Conservation (phyloP, 2,797 vertebrate species). For the Varecia variegata region DNA sequence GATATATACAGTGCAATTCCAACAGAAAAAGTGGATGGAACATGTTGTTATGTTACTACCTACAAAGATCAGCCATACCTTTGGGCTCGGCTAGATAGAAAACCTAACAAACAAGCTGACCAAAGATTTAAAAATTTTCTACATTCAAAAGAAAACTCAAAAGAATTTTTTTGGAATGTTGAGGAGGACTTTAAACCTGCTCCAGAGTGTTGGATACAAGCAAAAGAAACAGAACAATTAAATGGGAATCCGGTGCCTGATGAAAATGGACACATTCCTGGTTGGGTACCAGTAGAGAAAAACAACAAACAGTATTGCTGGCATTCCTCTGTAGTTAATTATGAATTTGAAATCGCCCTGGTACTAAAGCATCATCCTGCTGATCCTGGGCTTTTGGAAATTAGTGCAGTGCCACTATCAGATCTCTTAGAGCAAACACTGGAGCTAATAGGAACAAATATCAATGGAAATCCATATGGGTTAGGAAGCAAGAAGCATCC, state of each 20-base stretch:
- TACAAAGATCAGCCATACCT: constrained; percentile 90
- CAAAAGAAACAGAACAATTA: no score
- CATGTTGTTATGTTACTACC: constrained; percentile 93
- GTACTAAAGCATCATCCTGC: constrained; percentile 87
- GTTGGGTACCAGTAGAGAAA: constrained; percentile 95
- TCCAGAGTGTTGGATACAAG: no score
- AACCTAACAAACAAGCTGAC: constrained; percentile 95
- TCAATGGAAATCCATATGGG: constrained; percentile 96
- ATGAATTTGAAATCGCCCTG: constrained; percentile 86
- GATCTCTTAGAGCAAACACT: constrained; percentile 93
- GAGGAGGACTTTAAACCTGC: no score
- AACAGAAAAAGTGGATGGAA: constrained; percentile 96
- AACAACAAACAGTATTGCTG: constrained; percentile 95
- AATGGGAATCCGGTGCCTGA: no score
- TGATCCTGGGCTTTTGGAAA: constrained; percentile 87
- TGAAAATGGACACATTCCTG: no score
- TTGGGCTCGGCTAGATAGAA: constrained; percentile 96
- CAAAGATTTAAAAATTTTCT: no score
- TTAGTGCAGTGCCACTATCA: constrained; percentile 85
- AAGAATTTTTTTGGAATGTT: no score
- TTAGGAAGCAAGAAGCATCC: constrained; percentile 94
- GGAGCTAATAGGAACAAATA: constrained; percentile 96
- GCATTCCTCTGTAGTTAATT: constrained; percentile 93
- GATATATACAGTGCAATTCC: constrained; percentile 87
- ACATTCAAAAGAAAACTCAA: no score